phyloP scores from a whole-genome alignment of 2,797 vertebrate species.

The Lophius americanus region DNA sequence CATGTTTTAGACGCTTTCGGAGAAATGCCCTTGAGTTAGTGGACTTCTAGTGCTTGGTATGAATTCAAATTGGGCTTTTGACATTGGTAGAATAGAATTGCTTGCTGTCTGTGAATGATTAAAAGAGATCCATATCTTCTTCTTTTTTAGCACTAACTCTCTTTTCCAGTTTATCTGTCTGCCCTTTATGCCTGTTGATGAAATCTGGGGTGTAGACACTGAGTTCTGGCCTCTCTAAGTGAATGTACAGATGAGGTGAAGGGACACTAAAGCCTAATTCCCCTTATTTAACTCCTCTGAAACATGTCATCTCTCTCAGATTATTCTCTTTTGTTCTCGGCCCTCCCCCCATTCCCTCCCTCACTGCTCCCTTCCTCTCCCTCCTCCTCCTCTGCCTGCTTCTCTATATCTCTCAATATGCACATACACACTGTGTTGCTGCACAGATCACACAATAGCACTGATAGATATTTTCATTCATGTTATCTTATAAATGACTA shows the following conservation, averaged over 20 bases:
- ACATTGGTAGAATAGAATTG: slow-evolving; percentile 64
- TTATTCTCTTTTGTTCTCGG: slow-evolving; percentile 84
- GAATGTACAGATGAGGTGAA: slow-evolving; percentile 74
- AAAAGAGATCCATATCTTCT: slow-evolving; percentile 56
- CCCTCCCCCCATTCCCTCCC: slow-evolving; percentile 53
- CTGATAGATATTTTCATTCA: slow-evolving; percentile 82
- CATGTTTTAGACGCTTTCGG: slow-evolving; percentile 46
- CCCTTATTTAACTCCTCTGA: slow-evolving; percentile 79
- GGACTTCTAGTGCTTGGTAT: slow-evolving; percentile 62
- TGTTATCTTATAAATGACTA: slow-evolving; percentile 85
- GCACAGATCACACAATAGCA: slow-evolving; percentile 72
- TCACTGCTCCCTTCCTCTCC: slow-evolving; percentile 18
- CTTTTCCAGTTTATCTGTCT: slow-evolving; percentile 46
- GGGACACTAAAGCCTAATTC: slow-evolving; percentile 82
- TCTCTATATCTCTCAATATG: slow-evolving; percentile 32
- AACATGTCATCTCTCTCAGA: slow-evolving; percentile 84
- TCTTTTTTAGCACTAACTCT: slow-evolving; percentile 29
- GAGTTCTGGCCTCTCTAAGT: slow-evolving; percentile 75
- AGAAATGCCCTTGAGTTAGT: slow-evolving; percentile 68
- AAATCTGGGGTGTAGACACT: slow-evolving; percentile 52
- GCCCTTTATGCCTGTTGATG: slow-evolving; percentile 64
- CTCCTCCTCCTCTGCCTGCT: slow-evolving; percentile 20
- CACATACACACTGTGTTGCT: slow-evolving; percentile 49
- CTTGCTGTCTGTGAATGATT: slow-evolving; percentile 72
- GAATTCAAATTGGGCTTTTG: slow-evolving; percentile 70